phyloP scores from a whole-genome alignment of 2,888 invertebrate genomes.

The Sinodicranocentrus sp. region DNA sequence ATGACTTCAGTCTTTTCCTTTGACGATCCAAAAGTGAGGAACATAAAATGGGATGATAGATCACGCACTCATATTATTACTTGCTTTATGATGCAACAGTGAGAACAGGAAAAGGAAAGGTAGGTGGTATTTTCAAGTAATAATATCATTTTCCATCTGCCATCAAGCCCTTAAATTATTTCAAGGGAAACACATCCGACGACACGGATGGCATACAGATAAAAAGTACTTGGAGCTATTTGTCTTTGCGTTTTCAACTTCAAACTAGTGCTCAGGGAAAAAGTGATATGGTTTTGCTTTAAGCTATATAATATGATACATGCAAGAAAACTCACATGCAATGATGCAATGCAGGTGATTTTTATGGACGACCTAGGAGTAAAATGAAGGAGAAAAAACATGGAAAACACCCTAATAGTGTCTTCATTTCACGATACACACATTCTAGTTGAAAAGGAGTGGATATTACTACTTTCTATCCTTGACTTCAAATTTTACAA shows the following conservation, averaged over 20 bases:
- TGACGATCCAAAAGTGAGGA: neutral
- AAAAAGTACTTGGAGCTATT: slow-evolving; percentile 8
- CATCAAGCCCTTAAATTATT: slow-evolving; percentile 29
- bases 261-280: no score
- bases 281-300: no score
- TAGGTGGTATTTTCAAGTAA: slow-evolving; percentile 2
- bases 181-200: slow-evolving; percentile 31
- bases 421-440: no score
- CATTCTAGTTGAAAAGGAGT: no score
- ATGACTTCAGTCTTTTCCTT: slow-evolving; percentile 11
- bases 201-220: slow-evolving; percentile 25
- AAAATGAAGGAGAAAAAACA: no score
- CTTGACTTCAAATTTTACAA: no score
- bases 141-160: neutral
- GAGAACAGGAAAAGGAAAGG: slow-evolving; percentile 11
- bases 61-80: neutral
- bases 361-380: no score
- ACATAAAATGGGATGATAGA: neutral
- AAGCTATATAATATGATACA: no score
- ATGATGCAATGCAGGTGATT: neutral
- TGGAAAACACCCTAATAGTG: no score
- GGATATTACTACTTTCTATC: no score
- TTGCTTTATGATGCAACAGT: neutral
- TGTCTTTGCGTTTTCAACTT: slow-evolving; percentile 12
- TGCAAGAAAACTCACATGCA: neutral